Evolutionary conservation across 2,113 vertebrate genomes (phyloP), one percentile per base, ranked within the genome.

Genomic region (Bombycilla garrulus): DNA sequence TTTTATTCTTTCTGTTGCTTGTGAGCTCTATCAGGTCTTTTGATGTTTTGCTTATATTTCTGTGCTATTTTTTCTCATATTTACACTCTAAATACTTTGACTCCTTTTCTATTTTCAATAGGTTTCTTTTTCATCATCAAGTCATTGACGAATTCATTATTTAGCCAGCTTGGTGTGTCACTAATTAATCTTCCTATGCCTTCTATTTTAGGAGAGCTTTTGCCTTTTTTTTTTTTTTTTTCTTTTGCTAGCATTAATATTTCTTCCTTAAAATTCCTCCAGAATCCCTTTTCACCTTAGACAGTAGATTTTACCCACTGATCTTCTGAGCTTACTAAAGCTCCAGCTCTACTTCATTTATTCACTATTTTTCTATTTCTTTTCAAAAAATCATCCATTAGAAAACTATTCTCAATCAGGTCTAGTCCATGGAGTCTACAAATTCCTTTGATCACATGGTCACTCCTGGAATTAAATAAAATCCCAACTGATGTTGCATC

Each of bases 321-420:
- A 90, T 94, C 51, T 88, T 85, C 85, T 90, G n/a, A 94, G 74
- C 70, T 88, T 86, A 72, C 40, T 42, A 70, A 88, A 94, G 73
- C 66, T 88, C 72, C 57, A 80, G 5, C 42, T 92, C n/a, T 80
- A n/a, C 31, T 81, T 91, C 38, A 87, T 60, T 88, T 73, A 65
- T 50, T 80, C 85, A 35, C 6, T 58, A 29, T 58, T 90, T 9
- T 86, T 78, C 38, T 53, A 50, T 40, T 56, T 77, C 25, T 81
- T 78, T 66, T 71, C 7, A 71, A 64, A 86, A 84, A 62, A 69
- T 26, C 15, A 22, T 8, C 10, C 47, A 45, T 42, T 50, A 31
- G 21, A 80, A 20, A 85, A 50, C 13, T 2, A 50, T 71, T 51
- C 16, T 61, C 24, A 64, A 61, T 90, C 79, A 82, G 9, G 11